These are phyloP conservation scores for Diuraphis noxia DNA, from an alignment of 1,140 invertebrate genomes.

Conservation along the genomic window DNA sequence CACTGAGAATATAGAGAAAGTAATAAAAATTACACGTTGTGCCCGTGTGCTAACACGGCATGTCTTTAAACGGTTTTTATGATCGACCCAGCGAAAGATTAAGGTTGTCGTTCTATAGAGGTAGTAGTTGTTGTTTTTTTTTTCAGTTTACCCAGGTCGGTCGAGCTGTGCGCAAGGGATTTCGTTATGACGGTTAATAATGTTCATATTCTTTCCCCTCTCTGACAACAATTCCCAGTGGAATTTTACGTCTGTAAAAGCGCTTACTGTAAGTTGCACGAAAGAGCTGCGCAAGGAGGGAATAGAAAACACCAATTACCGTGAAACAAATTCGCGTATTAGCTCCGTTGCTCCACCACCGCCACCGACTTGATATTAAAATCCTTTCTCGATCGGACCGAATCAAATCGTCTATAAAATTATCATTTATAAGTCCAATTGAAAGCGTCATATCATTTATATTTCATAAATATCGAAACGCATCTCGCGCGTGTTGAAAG, in stretches of 20 bases:
- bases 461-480: neutral
- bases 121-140: neutral
- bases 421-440: neutral
- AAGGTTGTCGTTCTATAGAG: neutral
- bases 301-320: neutral
- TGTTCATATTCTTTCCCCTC: neutral
- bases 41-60: neutral
- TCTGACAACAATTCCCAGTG: neutral
- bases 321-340: neutral
- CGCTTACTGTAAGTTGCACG: neutral
- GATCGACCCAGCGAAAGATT: constrained; percentile 14
- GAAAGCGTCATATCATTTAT: neutral
- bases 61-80: constrained; percentile 39
- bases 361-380: neutral
- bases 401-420: neutral
- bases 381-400: neutral
- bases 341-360: neutral
- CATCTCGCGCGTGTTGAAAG: neutral
- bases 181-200: constrained; percentile 22
- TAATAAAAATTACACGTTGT: constrained; percentile 23
- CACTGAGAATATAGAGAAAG: neutral
- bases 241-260: neutral
- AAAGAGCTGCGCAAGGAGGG: neutral
- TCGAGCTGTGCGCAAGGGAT: neutral
- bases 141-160: neutral